These are phyloP conservation scores for Heliconius hewitsoni DNA, from an alignment of 1,140 invertebrate species.

Conservation along the genomic window DNA sequence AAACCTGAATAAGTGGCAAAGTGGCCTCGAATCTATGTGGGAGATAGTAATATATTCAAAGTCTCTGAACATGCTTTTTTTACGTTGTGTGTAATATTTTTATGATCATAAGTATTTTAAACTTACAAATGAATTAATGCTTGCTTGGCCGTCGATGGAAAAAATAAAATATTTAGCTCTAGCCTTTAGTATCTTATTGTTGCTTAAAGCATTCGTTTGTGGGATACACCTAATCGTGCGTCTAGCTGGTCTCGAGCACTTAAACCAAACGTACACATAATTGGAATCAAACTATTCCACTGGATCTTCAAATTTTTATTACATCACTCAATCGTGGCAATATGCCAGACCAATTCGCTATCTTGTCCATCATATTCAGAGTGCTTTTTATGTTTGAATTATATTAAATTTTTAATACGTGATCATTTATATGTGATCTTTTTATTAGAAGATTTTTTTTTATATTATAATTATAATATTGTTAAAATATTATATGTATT, in stretches of 20 bases:
- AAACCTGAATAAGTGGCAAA: constrained; percentile 27
- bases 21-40: constrained; percentile 20
- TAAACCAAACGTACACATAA: constrained; percentile 33
- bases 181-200: not conserved
- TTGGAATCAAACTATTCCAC: constrained; percentile 57
- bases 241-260: constrained; percentile 14
- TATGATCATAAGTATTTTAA: constrained; percentile 45
- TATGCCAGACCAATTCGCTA: constrained; percentile 60
- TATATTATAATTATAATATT: not conserved
- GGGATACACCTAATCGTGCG: not conserved
- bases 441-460: not conserved
- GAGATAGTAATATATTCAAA: constrained; percentile 29
- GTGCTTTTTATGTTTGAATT: constrained; percentile 42
- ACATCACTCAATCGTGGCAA: constrained; percentile 68
- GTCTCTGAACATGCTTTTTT: constrained; percentile 44
- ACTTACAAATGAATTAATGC: constrained; percentile 5
- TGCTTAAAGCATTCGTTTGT: not conserved
- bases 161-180: not conserved
- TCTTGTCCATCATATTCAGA: constrained; percentile 60
- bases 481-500: not conserved
- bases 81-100: constrained; percentile 56
- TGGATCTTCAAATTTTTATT: constrained; percentile 75
- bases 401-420: constrained; percentile 5
- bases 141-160: not conserved
- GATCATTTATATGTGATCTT: not conserved